Evolutionary conservation across 2,888 invertebrate species (phyloP).

Genomic region (Heliconius cydno): DNA sequence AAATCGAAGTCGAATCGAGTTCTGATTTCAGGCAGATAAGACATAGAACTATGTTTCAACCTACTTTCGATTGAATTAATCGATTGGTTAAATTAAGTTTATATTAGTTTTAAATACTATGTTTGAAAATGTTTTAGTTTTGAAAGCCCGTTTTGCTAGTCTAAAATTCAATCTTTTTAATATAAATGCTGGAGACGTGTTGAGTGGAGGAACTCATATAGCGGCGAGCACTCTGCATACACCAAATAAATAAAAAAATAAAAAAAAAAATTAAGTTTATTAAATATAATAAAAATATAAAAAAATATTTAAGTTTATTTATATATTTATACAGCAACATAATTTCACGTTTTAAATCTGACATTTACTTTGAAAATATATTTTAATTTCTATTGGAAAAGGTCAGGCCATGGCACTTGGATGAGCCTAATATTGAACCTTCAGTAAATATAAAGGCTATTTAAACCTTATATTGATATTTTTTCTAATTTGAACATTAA

Average conservation of each 20-base stretch:
- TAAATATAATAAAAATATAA: no score
- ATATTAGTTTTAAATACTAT: no score
- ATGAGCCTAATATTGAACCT: not conserved
- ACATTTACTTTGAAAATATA: slow-evolving; percentile 1
- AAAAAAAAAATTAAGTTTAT: not conserved
- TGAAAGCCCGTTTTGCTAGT: not conserved
- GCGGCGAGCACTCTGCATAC: no score
- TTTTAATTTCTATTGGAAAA: not conserved
- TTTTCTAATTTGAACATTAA: not conserved
- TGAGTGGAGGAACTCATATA: not conserved
- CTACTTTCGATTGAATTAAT: not conserved
- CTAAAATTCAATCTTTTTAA: not conserved
- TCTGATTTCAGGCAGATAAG: not conserved
- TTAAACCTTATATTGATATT: not conserved
- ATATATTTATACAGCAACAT: not conserved
- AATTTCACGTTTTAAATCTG: not conserved
- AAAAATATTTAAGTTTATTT: not conserved
- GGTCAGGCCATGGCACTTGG: slow-evolving; percentile 8
- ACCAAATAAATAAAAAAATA: not conserved
- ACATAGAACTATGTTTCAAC: not conserved
- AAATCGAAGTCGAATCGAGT: not conserved
- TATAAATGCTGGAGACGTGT: not conserved
- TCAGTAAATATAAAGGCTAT: not conserved
- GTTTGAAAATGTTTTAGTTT: no score
- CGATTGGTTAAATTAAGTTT: no score